Conservation (phyloP, 2,113 vertebrate species). For the Dendrocopos noguchii region DNA sequence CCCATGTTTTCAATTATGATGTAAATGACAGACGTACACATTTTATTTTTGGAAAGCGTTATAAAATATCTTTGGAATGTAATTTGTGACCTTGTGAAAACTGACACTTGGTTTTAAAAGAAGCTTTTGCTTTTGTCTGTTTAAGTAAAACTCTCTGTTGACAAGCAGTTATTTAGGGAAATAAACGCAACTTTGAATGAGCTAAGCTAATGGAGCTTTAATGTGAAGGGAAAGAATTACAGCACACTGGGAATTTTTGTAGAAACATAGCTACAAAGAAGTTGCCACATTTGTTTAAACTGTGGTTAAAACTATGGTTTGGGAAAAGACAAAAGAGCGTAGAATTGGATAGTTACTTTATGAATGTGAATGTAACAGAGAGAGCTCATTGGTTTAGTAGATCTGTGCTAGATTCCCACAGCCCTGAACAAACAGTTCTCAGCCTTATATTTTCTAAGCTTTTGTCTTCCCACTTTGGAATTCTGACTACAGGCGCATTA, state of each 20-base stretch:
- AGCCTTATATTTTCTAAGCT: constrained; percentile 76
- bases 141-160: constrained; percentile 50
- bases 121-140: constrained; percentile 24
- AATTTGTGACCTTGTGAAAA: constrained; percentile 37
- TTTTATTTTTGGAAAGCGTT: constrained; percentile 35
- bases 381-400: constrained; percentile 64
- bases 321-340: constrained; percentile 67
- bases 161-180: constrained; percentile 38
- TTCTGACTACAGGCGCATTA: constrained; percentile 79
- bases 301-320: constrained; percentile 60
- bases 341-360: constrained; percentile 54
- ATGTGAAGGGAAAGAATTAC: constrained; percentile 51
- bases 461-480: constrained; percentile 80
- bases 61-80: constrained; percentile 49
- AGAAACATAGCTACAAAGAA: constrained; percentile 58
- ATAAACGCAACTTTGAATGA: constrained; percentile 48
- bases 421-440: constrained; percentile 78
- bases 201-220: constrained; percentile 40
- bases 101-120: constrained; percentile 36
- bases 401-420: constrained; percentile 79
- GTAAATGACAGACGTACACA: neutral
- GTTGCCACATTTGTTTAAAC: constrained; percentile 62
- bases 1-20: constrained; percentile 40
- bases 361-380: constrained; percentile 73
- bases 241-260: constrained; percentile 37